Evolutionary conservation across 2,113 vertebrate species (phyloP).

Genomic region (Epinephelus lanceolatus): DNA sequence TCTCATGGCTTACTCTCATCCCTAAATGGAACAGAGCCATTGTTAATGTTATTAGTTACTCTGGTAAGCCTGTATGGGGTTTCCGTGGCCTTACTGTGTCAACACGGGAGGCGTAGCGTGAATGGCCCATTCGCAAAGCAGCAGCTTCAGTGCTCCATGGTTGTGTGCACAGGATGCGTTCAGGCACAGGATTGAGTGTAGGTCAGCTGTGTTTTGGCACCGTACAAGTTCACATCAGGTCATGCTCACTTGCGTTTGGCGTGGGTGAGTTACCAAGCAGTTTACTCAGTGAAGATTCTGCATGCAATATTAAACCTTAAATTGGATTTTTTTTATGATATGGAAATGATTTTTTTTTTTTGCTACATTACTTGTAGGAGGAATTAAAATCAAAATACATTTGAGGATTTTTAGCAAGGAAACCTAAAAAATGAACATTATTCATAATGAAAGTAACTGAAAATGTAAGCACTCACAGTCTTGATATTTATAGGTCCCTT

Average conservation of each 20-base stretch:
- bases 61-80: not conserved
- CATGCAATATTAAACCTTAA: not conserved
- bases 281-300: not conserved
- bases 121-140: not conserved
- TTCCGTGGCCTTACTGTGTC: not conserved
- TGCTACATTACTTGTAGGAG: not conserved
- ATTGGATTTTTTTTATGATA: not conserved
- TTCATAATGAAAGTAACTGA: not conserved
- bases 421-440: not conserved
- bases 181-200: not conserved
- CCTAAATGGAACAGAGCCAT: not conserved
- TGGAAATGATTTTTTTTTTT: not conserved
- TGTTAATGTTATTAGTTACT: not conserved
- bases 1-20: not conserved
- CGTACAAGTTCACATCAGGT: not conserved
- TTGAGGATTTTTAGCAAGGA: not conserved
- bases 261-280: not conserved
- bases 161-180: not conserved
- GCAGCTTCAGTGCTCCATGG: not conserved
- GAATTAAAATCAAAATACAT: not conserved
- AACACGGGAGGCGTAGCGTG: not conserved
- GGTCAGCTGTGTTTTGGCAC: not conserved
- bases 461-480: not conserved
- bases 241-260: fast-evolving
- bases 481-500: not conserved